Percentiles rank a stretch among this genome's conserved stretches.
Evolutionary conservation across 1,140 invertebrate genomes (phyloP).

Genomic region (Drosophila malerkotliana): DNA sequence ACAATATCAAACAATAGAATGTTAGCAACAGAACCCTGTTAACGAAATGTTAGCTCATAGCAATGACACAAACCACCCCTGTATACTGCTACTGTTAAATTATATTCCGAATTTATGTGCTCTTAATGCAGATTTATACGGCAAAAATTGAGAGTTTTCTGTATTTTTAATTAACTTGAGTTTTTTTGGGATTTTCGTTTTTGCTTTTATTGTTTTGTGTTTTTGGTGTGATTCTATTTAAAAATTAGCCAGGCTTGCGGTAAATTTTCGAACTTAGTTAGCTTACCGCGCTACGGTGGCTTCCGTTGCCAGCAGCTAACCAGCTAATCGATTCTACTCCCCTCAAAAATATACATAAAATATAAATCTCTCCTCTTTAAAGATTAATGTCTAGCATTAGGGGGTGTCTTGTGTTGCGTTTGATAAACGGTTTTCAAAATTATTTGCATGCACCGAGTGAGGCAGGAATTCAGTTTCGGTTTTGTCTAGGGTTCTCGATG

Average conservation of each 20-base stretch:
- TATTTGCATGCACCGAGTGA: conserved; percentile 38
- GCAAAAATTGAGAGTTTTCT: conserved; percentile 37
- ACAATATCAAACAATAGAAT: neutral
- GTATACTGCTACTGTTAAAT: conserved; percentile 41
- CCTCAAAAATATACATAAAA: conserved; percentile 21
- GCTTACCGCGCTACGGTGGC: conserved; percentile 25
- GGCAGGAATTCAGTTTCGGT: conserved; percentile 23
- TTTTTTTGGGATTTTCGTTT: conserved; percentile 19
- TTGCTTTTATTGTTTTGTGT: conserved; percentile 9
- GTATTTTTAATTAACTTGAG: conserved; percentile 47
- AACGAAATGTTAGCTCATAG: conserved; percentile 27
- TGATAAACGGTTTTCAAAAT: conserved; percentile 43
- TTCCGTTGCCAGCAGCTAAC: conserved; percentile 40
- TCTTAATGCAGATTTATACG: conserved; percentile 50
- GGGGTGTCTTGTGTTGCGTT: conserved; percentile 25
- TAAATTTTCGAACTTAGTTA: conserved; percentile 33
- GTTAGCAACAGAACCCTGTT: neutral
- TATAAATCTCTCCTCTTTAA: conserved; percentile 19
- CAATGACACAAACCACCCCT: conserved; percentile 44
- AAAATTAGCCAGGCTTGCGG: conserved; percentile 19
- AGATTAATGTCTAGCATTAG: conserved; percentile 49
- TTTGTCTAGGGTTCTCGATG: conserved; percentile 5
- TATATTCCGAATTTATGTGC: conserved; percentile 45
- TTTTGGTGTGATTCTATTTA: conserved; percentile 6
- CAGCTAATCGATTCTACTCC: conserved; percentile 2